Base-by-base conservation (phyloP, 1,140 invertebrate genomes). In the Mactra quadrangularis region DNA sequence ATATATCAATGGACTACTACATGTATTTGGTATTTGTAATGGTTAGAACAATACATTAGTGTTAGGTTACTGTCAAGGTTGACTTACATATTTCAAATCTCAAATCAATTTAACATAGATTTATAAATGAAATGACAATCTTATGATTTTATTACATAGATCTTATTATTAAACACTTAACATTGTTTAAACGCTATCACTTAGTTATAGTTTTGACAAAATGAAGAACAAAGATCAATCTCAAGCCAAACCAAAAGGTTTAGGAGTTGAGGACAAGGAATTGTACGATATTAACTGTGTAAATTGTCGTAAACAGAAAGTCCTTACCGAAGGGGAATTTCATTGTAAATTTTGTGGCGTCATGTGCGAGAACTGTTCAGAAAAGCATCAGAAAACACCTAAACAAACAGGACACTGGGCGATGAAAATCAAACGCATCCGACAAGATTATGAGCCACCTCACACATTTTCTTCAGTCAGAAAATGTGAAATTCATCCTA, bases 341-440 rank as follows among this genome's bases (percentile, higher is more conserved):
- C 76, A 79, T 27, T 79, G 76, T 57, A 62, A 53, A 33, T 68
- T 38, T 38, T 79, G 76, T 55, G 76, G 76, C 3, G 76, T 66
- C 9, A 68, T 79, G 76, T 79, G 76, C 27, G 76, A 79, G 33
- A 79, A 79, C 22, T 79, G 76, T 79, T 35, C 76, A 4, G n/a
- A 22, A 33, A 47, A 68, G 35, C 76, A 79, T 33, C 62, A 66
- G 33, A 79, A 79, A 45, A 57, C 50, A 22, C 76, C 76, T 11
- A 68, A 68, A 45, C 45, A 66, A 38, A 38, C 41, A 15, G 62
- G 76, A 25, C 76, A 79, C 60, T 79, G 62, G 60, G 76, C 76
- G 11, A 22, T 53, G 29, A 68, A 68, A 57, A 79, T 79, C 41
- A 66, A 68, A 27, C 50, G 60, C 17, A 45, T 79, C 22, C 22